Conservation (phyloP, 1,140 invertebrate species). For the Bombus pyrosoma region DNA sequence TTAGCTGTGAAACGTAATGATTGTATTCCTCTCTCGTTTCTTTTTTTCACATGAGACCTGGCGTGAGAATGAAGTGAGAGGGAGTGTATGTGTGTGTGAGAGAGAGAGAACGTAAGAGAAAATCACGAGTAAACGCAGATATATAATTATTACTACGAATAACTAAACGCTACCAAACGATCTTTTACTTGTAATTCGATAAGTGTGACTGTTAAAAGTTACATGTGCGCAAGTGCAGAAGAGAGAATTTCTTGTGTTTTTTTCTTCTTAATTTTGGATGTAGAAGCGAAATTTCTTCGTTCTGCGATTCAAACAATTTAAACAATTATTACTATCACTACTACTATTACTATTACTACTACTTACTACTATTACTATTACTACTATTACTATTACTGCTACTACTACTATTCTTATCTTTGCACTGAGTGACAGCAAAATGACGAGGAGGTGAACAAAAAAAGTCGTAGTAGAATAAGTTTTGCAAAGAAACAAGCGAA, state of each 20-base stretch:
- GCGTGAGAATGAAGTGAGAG: neutral
- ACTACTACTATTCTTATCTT: slow-evolving; percentile 38
- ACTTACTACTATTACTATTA: neutral
- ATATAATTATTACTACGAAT: slow-evolving; percentile 25
- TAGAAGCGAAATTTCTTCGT: slow-evolving; percentile 40
- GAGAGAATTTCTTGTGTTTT: slow-evolving; percentile 28
- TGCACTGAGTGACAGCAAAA: slow-evolving; percentile 50
- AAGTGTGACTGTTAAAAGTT: slow-evolving; percentile 18
- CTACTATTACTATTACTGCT: neutral
- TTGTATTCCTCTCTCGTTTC: slow-evolving; percentile 57
- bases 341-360: slow-evolving; percentile 2
- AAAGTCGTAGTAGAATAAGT: slow-evolving; percentile 55
- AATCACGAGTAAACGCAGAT: slow-evolving; percentile 11
- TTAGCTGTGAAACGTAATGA: slow-evolving; percentile 70
- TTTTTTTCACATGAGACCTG: slow-evolving; percentile 31
- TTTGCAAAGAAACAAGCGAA: slow-evolving; percentile 60
- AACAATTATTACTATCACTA: slow-evolving; percentile 10
- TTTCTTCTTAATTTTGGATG: slow-evolving; percentile 36
- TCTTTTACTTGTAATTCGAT: slow-evolving; percentile 48
- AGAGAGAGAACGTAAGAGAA: neutral
- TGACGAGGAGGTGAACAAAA: neutral
- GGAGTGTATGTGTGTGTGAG: neutral
- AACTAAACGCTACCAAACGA: slow-evolving; percentile 25
- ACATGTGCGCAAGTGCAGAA: neutral
- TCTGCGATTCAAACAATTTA: slow-evolving; percentile 32